phyloP scores from a whole-genome alignment of 2,797 vertebrate species.

The Muscicapa striata region DNA sequence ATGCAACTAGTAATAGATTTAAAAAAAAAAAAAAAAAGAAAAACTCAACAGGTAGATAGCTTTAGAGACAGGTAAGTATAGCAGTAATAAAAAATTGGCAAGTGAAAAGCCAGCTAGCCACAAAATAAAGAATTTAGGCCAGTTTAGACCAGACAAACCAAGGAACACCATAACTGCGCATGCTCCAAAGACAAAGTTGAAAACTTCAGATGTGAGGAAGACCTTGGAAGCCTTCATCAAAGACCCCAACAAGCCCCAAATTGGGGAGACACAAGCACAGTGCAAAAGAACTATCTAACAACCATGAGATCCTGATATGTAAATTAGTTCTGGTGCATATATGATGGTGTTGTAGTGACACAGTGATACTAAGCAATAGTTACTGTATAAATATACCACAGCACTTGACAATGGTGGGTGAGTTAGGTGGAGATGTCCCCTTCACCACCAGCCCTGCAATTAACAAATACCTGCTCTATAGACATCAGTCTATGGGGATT shows the following conservation, averaged over 20 bases:
- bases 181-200: not conserved
- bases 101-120: not conserved
- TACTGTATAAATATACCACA: not conserved
- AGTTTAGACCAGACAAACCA: not conserved
- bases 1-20: not conserved
- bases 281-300: not conserved
- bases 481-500: rapidly evolving
- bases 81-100: not conserved
- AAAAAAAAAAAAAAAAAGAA: not conserved
- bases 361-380: not conserved
- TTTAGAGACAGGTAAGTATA: not conserved
- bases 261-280: rapidly evolving
- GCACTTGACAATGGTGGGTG: not conserved
- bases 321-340: rapidly evolving
- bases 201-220: not conserved
- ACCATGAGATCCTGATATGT: no score
- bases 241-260: not conserved
- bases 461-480: not conserved
- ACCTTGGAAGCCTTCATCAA: not conserved
- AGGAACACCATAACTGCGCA: not conserved
- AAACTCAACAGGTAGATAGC: not conserved
- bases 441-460: not conserved
- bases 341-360: not conserved
- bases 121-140: not conserved
- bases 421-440: not conserved